Conservation (phyloP, 92 coral and sea anemone genomes). For the Isaurus tuberculatus region DNA sequence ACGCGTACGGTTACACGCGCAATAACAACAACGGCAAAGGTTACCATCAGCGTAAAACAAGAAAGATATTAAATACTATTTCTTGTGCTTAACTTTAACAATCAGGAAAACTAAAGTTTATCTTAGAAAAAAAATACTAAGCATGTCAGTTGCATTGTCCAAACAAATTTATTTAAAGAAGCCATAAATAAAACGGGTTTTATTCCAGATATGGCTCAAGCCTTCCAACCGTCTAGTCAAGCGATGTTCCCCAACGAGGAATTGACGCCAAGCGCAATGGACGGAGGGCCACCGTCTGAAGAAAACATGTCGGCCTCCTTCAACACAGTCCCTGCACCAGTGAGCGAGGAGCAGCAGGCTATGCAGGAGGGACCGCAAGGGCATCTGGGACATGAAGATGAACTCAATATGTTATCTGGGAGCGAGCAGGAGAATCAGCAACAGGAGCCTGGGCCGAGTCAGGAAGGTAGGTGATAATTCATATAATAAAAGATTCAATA, state of each 20-base stretch:
- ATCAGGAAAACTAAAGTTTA: too few species aligned
- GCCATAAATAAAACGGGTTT: not conserved
- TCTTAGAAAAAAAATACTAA: not conserved
- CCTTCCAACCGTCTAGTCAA: conserved; percentile 17
- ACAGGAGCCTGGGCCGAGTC: conserved; percentile 30
- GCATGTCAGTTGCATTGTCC: too few species aligned
- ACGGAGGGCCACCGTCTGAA: not conserved
- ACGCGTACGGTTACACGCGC: too few species aligned
- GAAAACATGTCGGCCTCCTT: conserved; percentile 8
- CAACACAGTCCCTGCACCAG: conserved; percentile 6
- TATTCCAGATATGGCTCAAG: conserved; percentile 24
- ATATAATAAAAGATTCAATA: not conserved
- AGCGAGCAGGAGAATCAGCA: conserved; percentile 31
- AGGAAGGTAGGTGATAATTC: conserved; percentile 22
- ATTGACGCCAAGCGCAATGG: conserved; percentile 20
- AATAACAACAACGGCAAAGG: too few species aligned
- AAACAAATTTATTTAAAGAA: not conserved
- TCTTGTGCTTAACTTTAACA: too few species aligned
- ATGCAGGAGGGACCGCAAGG: conserved; percentile 51
- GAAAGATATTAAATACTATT: too few species aligned
- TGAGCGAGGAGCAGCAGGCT: conserved; percentile 43
- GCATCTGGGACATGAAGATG: conserved; percentile 23
- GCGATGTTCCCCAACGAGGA: conserved; percentile 24
- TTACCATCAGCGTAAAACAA: too few species aligned
- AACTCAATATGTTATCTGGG: conserved; percentile 26